Percentiles rank a stretch among this genome's conserved stretches.
Conservation (phyloP, 2,113 vertebrate genomes). For the Ovibos moschatus region DNA sequence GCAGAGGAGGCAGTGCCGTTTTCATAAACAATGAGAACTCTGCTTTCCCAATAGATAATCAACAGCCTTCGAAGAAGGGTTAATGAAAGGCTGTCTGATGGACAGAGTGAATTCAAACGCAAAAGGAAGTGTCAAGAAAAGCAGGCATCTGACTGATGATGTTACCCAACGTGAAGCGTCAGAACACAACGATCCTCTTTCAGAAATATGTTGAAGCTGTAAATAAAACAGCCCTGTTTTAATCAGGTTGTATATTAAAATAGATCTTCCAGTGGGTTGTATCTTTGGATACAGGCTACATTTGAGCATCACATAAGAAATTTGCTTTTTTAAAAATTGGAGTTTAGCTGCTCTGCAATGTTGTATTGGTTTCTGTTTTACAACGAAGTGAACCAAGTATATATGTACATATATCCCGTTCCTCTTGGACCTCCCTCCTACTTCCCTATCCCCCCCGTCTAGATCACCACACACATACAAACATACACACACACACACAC, state of each 20-base stretch:
- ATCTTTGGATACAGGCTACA: background rate
- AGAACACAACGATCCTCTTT: background rate
- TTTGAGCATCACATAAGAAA: background rate
- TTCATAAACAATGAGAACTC: background rate
- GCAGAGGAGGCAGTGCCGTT: rapidly evolving
- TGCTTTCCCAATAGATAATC: background rate
- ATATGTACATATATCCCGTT: background rate
- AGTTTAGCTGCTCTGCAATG: background rate
- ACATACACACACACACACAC: background rate
- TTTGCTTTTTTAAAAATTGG: background rate
- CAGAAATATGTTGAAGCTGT: background rate
- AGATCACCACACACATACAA: background rate
- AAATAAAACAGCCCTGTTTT: background rate
- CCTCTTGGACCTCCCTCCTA: background rate
- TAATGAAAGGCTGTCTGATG: background rate
- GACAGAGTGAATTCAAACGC: background rate
- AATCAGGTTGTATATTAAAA: background rate
- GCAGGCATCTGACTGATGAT: rapidly evolving
- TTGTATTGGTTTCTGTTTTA: background rate
- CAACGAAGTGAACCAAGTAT: background rate
- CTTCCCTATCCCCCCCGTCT: background rate
- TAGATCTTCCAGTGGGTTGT: background rate
- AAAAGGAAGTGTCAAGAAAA: background rate
- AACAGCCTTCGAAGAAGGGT: background rate
- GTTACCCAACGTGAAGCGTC: background rate